These are phyloP conservation scores for Hirundo rustica DNA, from an alignment of 2,797 vertebrate species.

Conservation along the genomic window DNA sequence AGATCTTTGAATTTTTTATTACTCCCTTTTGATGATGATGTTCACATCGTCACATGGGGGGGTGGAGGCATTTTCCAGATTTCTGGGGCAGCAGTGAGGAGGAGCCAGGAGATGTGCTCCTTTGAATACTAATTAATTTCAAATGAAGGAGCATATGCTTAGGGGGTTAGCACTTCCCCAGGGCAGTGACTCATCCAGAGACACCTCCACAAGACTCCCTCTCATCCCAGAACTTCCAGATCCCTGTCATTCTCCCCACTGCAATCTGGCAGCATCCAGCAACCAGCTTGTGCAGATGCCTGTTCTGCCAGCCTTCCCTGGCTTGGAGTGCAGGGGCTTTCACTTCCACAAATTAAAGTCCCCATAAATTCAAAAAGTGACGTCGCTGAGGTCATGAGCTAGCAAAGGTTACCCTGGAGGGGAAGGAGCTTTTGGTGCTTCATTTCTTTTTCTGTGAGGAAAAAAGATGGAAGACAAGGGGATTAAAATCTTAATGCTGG, in stretches of 20 bases:
- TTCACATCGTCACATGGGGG: not conserved
- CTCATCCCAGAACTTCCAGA: slow-evolving; percentile 2
- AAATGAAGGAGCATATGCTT: slow-evolving; percentile 37
- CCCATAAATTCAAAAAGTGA: not conserved
- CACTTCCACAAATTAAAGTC: not conserved
- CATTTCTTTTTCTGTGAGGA: not conserved
- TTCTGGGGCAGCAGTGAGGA: slow-evolving; percentile 47
- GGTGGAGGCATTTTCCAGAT: slow-evolving; percentile 32
- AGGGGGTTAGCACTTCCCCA: slow-evolving; percentile 41
- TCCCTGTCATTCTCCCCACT: not conserved
- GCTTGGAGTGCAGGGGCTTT: not conserved
- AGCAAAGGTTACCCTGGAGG: not conserved
- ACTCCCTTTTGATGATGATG: slow-evolving; percentile 33
- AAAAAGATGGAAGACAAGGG: not conserved
- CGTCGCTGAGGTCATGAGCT: not conserved
- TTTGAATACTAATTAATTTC: slow-evolving; percentile 43
- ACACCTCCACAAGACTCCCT: slow-evolving; percentile 24
- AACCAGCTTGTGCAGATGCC: not conserved
- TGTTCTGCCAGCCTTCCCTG: not conserved
- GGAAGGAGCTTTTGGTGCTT: not conserved
- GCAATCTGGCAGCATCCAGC: not conserved
- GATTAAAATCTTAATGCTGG: not conserved
- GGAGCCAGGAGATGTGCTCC: slow-evolving; percentile 36
- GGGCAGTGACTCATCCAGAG: slow-evolving; percentile 46
- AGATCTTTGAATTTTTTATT: slow-evolving; percentile 58